Conservation (phyloP, 2,797 vertebrate species). For the Pteronotus mesoamericanus region DNA sequence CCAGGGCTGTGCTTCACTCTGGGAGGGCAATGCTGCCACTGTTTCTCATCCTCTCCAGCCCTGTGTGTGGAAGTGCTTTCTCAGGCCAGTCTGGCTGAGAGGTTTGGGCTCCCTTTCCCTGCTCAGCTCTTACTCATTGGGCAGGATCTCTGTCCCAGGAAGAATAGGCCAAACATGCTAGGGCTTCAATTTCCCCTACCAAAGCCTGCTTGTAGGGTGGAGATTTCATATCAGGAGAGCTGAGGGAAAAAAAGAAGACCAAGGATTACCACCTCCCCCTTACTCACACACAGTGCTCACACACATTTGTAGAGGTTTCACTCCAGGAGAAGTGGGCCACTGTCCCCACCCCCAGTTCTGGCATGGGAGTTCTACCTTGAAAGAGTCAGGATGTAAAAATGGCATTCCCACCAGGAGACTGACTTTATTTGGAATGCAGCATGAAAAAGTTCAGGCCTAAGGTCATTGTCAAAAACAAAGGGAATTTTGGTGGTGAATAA, state of each 20-base stretch:
- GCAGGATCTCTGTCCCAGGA: not conserved
- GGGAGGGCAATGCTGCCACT: not conserved
- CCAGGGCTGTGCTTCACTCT: not conserved
- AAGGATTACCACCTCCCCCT: not conserved
- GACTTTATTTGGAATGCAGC: not conserved
- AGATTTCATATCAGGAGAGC: not conserved
- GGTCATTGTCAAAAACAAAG: not conserved
- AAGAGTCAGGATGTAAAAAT: not conserved
- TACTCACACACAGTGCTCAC: no score
- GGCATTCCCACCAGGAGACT: not conserved
- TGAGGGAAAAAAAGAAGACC: not conserved
- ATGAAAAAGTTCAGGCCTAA: not conserved
- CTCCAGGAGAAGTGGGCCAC: not conserved
- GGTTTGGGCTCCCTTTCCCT: not conserved
- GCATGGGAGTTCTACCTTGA: not conserved
- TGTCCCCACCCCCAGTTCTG: not conserved
- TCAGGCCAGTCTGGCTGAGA: not conserved
- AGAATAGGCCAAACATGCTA: not conserved
- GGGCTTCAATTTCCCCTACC: not conserved
- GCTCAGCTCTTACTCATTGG: not conserved
- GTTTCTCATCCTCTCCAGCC: not conserved
- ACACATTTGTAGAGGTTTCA: not conserved
- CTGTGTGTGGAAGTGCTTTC: not conserved
- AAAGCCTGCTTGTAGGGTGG: not conserved
- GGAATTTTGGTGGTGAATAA: not conserved